Percentiles rank a stretch among this genome's conserved stretches.
Conservation (phyloP, 2,797 vertebrate species). For the Trematomus bernacchii region DNA sequence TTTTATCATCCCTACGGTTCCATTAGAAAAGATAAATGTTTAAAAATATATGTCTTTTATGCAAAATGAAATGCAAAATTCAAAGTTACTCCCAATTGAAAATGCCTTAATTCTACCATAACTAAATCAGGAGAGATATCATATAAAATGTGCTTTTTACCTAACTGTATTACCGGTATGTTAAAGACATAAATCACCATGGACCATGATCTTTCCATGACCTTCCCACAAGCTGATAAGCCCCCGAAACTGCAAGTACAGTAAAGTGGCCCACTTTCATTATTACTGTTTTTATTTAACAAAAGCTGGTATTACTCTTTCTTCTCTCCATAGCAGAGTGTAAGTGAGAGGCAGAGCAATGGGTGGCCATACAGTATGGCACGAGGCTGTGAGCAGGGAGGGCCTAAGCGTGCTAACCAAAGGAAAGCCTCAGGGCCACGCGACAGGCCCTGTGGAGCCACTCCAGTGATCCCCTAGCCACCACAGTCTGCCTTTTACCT, state of each 20-base stretch:
- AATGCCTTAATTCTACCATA: not conserved
- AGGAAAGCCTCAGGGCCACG: constrained; percentile 78
- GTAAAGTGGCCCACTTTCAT: constrained; percentile 4
- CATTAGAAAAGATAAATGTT: not conserved
- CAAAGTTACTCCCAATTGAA: not conserved
- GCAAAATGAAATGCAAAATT: not conserved
- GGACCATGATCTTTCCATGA: constrained; percentile 13
- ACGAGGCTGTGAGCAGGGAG: constrained; percentile 57
- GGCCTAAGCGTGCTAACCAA: constrained; percentile 56
- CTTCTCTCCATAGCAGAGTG: constrained; percentile 20
- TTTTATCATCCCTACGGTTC: not conserved
- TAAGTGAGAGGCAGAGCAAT: constrained; percentile 42
- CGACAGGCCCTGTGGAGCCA: constrained; percentile 88
- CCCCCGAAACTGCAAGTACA: constrained; percentile 3
- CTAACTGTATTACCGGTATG: not conserved
- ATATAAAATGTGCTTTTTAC: not conserved
- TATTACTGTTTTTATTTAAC: constrained; percentile 20
- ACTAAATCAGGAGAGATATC: not conserved
- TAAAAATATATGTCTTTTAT: not conserved
- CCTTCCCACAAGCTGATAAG: constrained; percentile 23
- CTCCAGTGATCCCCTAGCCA: constrained; percentile 86
- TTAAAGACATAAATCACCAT: constrained; percentile 19
- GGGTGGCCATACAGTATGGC: constrained; percentile 45
- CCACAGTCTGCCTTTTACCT: constrained; percentile 92
- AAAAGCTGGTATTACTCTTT: constrained; percentile 16